Evolutionary conservation across 2,888 invertebrate species (phyloP).

Genomic region (Tanaodytes sp.): DNA sequence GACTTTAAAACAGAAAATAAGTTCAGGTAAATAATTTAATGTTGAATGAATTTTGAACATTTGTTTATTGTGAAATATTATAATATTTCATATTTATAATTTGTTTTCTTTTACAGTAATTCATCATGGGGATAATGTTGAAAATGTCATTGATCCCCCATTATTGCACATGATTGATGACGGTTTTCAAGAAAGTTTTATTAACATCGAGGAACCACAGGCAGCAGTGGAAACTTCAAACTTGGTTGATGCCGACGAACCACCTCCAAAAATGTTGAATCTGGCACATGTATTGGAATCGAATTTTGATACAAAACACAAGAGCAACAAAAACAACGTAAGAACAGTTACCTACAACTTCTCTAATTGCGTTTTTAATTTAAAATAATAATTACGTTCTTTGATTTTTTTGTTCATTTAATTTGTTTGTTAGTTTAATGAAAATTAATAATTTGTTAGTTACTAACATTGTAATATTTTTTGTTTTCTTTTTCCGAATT

Average conservation of each 20-base stretch:
- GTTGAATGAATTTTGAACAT: neutral
- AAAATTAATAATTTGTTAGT: too few relatives aligned
- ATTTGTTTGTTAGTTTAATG: too few relatives aligned
- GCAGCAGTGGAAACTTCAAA: neutral
- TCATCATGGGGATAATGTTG: neutral
- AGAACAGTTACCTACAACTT: neutral
- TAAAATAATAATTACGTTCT: too few relatives aligned
- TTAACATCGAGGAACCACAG: neutral
- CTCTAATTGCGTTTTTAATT: neutral
- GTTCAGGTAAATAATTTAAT: constrained; percentile 14
- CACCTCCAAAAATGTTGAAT: constrained; percentile 2
- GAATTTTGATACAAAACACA: neutral
- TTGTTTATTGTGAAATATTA: neutral
- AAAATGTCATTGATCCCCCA: neutral
- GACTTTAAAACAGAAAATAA: neutral
- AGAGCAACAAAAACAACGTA: neutral
- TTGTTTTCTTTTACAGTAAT: constrained; percentile 8
- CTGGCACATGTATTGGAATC: neutral
- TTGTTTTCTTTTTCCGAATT: too few relatives aligned
- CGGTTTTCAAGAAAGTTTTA: constrained; percentile 14
- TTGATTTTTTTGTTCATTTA: too few relatives aligned
- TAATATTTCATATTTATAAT: neutral
- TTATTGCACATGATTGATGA: neutral
- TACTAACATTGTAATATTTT: too few relatives aligned
- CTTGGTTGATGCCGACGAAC: neutral